Evolutionary conservation across 1,140 invertebrate genomes (phyloP).

Genomic region (Philotrypesis tridentata): DNA sequence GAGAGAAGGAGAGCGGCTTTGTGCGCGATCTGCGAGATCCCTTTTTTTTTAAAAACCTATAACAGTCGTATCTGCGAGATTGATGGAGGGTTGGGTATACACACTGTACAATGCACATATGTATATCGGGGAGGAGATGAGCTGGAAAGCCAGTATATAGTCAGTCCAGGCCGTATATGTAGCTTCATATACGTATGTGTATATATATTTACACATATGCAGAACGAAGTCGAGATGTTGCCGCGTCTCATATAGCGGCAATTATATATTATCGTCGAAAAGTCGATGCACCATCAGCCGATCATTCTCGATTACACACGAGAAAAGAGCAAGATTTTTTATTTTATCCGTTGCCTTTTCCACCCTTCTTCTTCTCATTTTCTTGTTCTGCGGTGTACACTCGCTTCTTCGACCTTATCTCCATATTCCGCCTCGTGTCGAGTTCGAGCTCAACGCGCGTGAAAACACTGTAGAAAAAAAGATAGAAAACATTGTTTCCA

Average conservation of each 20-base stretch:
- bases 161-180: background rate
- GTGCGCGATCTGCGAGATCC: background rate
- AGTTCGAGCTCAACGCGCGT: background rate
- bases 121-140: background rate
- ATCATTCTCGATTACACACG: constrained; percentile 48
- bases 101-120: too few relatives aligned
- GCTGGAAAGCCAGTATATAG: background rate
- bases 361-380: constrained; percentile 9
- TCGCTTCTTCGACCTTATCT: background rate
- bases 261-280: constrained; percentile 52
- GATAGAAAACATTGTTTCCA: background rate
- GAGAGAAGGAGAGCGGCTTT: background rate
- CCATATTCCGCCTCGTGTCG: background rate
- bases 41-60: background rate
- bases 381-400: background rate
- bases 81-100: background rate
- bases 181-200: background rate
- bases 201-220: constrained; percentile 12
- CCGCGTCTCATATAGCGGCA: constrained; percentile 44
- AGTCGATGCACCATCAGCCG: background rate
- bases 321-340: constrained; percentile 38
- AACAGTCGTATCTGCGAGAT: background rate
- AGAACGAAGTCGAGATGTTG: constrained; percentile 28
- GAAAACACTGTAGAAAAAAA: background rate
- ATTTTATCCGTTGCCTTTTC: background rate